Base-by-base conservation (phyloP, 2,888 invertebrate species). In the Rugalucina vietnamica region DNA sequence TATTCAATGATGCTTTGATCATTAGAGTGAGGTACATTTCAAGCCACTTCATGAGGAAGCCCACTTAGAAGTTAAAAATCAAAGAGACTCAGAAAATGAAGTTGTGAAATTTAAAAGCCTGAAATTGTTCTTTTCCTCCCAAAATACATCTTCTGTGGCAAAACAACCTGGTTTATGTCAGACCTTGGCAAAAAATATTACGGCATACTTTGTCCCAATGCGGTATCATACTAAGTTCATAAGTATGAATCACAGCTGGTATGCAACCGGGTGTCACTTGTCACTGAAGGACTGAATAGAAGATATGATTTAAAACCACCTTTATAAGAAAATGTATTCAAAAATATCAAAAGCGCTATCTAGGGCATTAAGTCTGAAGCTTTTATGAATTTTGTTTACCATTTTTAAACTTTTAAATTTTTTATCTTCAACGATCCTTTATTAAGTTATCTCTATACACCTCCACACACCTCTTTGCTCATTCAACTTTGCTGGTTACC, bases 141-240 rank as follows among this genome's bases (percentile, higher is more conserved):
- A n/a, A n/a, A n/a, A n/a, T n/a, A n/a, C n/a, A n/a, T n/a, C n/a
- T n/a, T n/a, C n/a, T n/a, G n/a, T n/a, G n/a, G n/a, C n/a, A n/a
- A n/a, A n/a, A n/a, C n/a, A n/a, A n/a, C n/a, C n/a, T n/a, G n/a
- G n/a, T n/a, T n/a, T n/a, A n/a, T n/a, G n/a, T n/a, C n/a, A n/a
- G n/a, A n/a, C n/a, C n/a, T n/a, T n/a, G n/a, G n/a, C n/a, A n/a
- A n/a, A n/a, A n/a, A n/a, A n/a, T n/a, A n/a, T n/a, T n/a, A n/a
- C n/a, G n/a, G n/a, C n/a, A n/a, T n/a, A n/a, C n/a, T n/a, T n/a
- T n/a, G n/a, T n/a, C n/a, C n/a, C n/a, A n/a, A n/a, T n/a, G n/a
- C n/a, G n/a, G n/a, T n/a, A n/a, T n/a, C n/a, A 65, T 65, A 65
- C 34, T 65, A 34, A 24, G 65, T 65, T 65, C 65, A 18, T 65